Percentiles rank a stretch among this genome's conserved stretches.
Evolutionary conservation across 2,113 vertebrate genomes (phyloP).

Genomic region (Megaceryle torquata): DNA sequence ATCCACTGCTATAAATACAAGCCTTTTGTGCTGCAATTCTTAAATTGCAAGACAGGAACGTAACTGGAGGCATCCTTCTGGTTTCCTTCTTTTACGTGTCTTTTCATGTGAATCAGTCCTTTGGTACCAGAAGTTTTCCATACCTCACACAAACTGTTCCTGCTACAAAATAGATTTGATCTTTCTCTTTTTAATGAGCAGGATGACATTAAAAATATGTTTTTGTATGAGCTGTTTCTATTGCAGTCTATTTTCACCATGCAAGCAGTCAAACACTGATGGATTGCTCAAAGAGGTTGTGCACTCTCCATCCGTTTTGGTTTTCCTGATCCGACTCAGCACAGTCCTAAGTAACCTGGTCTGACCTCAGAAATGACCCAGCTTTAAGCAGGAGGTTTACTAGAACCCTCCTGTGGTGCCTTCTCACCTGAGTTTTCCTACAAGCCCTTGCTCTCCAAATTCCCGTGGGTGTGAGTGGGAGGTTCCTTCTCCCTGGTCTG

Average conservation of each 20-base stretch:
- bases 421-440: background rate
- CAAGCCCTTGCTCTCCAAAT: background rate
- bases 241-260: background rate
- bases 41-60: background rate
- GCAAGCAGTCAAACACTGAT: background rate
- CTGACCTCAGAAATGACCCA: background rate
- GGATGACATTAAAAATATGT: background rate
- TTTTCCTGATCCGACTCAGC: background rate
- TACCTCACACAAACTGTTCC: background rate
- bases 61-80: background rate
- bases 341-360: background rate
- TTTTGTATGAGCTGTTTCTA: background rate
- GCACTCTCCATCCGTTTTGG: background rate
- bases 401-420: background rate
- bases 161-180: conserved; percentile 12
- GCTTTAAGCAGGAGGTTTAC: background rate
- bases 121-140: background rate
- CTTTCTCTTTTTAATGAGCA: conserved; percentile 32
- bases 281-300: background rate
- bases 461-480: fast-evolving
- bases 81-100: background rate
- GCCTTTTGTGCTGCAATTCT: background rate
- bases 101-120: background rate
- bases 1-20: background rate
- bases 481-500: background rate